Percentiles rank a stretch among this genome's conserved stretches.
These are phyloP conservation scores for Galeruca laticollis DNA, from an alignment of 2,888 invertebrate species.

Conservation along the genomic window DNA sequence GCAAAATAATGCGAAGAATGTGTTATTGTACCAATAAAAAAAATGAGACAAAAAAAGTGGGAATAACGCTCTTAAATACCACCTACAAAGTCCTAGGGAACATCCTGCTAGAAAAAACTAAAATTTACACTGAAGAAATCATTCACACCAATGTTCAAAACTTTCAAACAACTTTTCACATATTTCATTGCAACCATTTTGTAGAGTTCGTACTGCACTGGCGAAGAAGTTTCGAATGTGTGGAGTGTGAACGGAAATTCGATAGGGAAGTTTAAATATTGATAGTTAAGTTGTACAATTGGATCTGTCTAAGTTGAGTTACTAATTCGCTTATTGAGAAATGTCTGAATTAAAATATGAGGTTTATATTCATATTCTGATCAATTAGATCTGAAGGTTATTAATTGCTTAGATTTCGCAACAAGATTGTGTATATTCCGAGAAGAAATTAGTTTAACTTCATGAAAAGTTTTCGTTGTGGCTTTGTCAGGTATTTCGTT, in stretches of 20 bases:
- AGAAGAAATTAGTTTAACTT: background rate
- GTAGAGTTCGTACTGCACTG: background rate
- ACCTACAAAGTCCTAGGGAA: no score
- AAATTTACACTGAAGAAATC: no score
- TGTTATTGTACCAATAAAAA: no score
- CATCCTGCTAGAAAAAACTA: no score
- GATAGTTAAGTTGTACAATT: slow-evolving; percentile 24
- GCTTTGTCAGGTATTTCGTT: no score
- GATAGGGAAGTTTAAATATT: slow-evolving; percentile 8
- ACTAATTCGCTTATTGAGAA: slow-evolving; percentile 26
- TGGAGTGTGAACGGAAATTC: slow-evolving; percentile 3
- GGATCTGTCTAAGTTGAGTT: slow-evolving; percentile 19
- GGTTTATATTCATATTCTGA: background rate
- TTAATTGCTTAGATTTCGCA: slow-evolving; percentile 4
- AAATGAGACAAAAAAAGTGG: no score
- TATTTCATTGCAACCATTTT: no score
- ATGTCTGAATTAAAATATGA: slow-evolving; percentile 17
- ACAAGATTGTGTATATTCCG: slow-evolving; percentile 4
- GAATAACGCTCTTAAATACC: no score
- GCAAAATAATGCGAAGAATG: no score
- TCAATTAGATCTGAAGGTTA: slow-evolving; percentile 12
- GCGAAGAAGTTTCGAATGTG: background rate
- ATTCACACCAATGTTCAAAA: no score
- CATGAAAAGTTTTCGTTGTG: background rate
- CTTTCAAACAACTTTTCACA: no score